Base-by-base conservation (phyloP, 30 jellyfish, hydroid and myxozoan genomes). In the Morbakka virulenta region DNA sequence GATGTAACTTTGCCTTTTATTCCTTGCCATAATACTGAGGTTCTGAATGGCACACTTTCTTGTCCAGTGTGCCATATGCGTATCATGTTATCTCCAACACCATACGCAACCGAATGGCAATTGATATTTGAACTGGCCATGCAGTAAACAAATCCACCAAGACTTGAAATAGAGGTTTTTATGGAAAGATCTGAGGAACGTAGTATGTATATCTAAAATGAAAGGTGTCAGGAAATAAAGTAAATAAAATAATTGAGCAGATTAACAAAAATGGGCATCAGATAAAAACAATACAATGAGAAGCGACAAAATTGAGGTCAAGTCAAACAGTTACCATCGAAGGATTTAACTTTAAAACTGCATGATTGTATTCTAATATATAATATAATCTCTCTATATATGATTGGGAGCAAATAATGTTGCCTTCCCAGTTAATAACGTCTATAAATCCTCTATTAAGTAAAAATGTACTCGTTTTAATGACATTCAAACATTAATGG, bases 31-130 rank as follows among this genome's bases (percentile, higher is more conserved):
- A 92, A 34, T 25, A 73, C 31, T 11, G 62, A 63, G 4, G 87
- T 69, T 2, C 79, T 80, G 49, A 67, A 85, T 14, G 85, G 77
- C 35, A 74, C 50, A 1, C 67, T 75, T 0, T 14, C 69, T 52
- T 65, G 34, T 26, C 89, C 68, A n/a, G 98, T 92, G 61, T 80
- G 69, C 98, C 98, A 92, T 31, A 81, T 82, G 1, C 98, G 87
- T 9, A 92, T 76, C 17, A 76, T 79, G 79, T 85, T 92, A 52
- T 92, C 98, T 1, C 98, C 98, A 69, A 80, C 95, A 68, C 98
- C 98, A 67, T 79, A 67, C 25, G 93, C 88, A 23, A 92, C 68
- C 26, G 69, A 31, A 52, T 64, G 34, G 1, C 96, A 96, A 74
- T 92, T 95, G 32, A 85, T 80, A 28, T 83, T 75, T 14, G 96